Conservation (phyloP, 2,113 vertebrate genomes). For the Notarius lentiginosus region DNA sequence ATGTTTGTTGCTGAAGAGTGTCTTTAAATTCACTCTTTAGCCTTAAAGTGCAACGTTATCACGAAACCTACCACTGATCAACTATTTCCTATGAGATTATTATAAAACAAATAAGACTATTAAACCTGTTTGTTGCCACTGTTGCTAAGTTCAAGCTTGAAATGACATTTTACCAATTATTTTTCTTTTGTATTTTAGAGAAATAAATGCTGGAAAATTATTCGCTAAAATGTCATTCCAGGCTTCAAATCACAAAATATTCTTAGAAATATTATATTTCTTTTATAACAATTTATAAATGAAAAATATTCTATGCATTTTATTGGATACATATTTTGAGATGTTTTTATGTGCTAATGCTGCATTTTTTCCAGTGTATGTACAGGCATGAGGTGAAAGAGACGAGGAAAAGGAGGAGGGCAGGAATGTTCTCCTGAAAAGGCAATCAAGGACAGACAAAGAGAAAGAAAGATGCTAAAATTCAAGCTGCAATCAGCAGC, state of each 20-base stretch:
- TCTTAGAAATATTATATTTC: background rate
- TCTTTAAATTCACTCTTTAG: no score
- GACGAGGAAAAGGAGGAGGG: background rate
- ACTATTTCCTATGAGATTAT: background rate
- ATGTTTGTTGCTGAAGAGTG: no score
- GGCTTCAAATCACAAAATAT: background rate
- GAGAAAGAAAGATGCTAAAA: constrained; percentile 32
- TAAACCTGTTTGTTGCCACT: background rate
- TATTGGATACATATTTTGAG: background rate
- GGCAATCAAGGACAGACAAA: constrained; percentile 25
- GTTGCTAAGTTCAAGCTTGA: background rate
- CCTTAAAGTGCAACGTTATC: no score
- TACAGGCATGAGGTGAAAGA: background rate
- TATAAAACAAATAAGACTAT: background rate
- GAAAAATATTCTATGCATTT: background rate
- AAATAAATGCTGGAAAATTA: background rate
- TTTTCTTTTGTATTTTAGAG: background rate
- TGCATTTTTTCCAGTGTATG: background rate
- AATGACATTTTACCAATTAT: background rate
- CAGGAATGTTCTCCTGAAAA: constrained; percentile 46
- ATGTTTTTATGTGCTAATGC: background rate
- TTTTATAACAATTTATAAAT: background rate
- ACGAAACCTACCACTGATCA: background rate
- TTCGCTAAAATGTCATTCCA: background rate
- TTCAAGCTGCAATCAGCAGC: constrained; percentile 40